phyloP scores from a whole-genome alignment of 2,797 vertebrate species.

The Megaceryle alcyon region DNA sequence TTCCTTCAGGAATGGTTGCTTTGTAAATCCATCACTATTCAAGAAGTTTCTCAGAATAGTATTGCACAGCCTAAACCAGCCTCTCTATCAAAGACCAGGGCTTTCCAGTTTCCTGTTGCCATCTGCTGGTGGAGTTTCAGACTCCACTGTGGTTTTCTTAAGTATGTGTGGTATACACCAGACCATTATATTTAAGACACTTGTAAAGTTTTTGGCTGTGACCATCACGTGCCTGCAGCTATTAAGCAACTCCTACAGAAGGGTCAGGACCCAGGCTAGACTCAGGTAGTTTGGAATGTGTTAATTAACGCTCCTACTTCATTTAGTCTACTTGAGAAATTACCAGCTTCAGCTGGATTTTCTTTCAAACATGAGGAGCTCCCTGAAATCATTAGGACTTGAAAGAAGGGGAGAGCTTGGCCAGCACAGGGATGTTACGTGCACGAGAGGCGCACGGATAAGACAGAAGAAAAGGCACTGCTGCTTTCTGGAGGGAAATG shows the following conservation, averaged over 20 bases:
- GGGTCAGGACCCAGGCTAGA: neutral
- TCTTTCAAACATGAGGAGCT: neutral
- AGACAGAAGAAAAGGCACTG: neutral
- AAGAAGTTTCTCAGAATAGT: neutral
- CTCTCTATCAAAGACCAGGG: neutral
- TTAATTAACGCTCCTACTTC: neutral
- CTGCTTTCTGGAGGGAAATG: neutral
- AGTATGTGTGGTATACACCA: accelerated
- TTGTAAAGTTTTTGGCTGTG: neutral
- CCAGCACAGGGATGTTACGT: neutral
- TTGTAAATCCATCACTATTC: neutral
- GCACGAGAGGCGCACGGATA: accelerated
- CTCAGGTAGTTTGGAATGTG: neutral
- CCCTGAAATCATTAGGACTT: neutral
- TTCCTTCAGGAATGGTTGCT: neutral
- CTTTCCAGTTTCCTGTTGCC: conserved; percentile 51
- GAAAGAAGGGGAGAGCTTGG: neutral
- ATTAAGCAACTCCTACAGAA: neutral
- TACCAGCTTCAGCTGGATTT: neutral
- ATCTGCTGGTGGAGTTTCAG: conserved; percentile 58
- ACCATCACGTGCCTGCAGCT: neutral
- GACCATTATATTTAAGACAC: neutral
- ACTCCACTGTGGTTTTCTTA: neutral
- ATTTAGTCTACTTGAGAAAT: neutral
- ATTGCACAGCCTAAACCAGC: neutral